These are phyloP conservation scores for Neria commutata DNA, from an alignment of 2,888 invertebrate species.

Conservation along the genomic window DNA sequence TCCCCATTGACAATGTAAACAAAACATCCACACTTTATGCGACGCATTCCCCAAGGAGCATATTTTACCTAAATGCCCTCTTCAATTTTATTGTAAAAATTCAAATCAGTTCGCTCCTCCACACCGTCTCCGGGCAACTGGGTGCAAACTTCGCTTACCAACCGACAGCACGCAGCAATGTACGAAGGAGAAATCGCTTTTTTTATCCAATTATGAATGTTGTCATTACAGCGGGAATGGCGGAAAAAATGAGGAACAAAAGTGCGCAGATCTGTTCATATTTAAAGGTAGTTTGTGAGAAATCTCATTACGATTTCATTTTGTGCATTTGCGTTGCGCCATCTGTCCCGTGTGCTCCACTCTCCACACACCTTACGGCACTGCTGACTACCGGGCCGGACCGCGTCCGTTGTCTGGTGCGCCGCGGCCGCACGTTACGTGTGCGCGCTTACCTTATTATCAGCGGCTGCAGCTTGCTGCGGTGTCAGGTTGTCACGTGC, in stretches of 20 bases:
- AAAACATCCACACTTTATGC: neutral
- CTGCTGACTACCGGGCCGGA: no score
- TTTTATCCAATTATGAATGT: conserved; percentile 9
- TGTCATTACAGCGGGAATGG: neutral
- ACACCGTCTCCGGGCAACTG: neutral
- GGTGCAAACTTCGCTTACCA: no score
- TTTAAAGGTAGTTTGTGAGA: conserved; percentile 28
- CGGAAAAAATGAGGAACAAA: neutral
- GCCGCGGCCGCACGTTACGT: no score
- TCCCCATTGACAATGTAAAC: neutral
- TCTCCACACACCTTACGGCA: no score
- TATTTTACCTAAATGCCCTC: neutral
- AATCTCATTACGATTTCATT: conserved; percentile 53
- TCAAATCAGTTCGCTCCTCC: neutral
- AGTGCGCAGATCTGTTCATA: neutral
- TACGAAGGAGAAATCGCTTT: neutral
- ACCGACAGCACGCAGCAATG: conserved; percentile 1
- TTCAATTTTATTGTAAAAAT: neutral
- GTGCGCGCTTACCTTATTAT: conserved; percentile 2
- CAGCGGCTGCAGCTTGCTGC: neutral
- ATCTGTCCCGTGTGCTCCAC: conserved; percentile 10
- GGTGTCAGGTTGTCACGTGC: neutral
- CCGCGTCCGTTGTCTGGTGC: no score
- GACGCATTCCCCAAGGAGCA: neutral
- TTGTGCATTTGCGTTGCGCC: conserved; percentile 34